A percentile compares a stretch with the other conserved stretches of the same genome.
These are phyloP conservation scores for Semnopithecus entellus DNA, from an alignment of 2,113 vertebrate species.

Conservation along the genomic window DNA sequence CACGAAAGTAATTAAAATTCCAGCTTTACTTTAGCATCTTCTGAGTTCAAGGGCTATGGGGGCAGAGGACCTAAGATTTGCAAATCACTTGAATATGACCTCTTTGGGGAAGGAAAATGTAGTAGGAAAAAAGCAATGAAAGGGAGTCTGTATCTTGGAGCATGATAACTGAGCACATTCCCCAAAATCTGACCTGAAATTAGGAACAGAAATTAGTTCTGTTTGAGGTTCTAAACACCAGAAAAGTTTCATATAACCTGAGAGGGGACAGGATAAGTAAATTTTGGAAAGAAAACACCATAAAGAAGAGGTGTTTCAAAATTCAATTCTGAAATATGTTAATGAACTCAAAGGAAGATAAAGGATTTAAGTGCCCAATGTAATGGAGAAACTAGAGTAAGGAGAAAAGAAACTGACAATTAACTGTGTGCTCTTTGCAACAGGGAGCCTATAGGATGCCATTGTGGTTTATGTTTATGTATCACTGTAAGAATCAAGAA, in stretches of 20 bases:
- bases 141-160: background rate
- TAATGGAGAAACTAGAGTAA: background rate
- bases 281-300: conserved; percentile 8
- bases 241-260: background rate
- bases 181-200: conserved; percentile 17
- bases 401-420: conserved; percentile 26
- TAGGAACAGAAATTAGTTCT: conserved; percentile 14
- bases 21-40: background rate
- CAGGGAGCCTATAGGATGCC: background rate
- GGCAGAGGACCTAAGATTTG: background rate
- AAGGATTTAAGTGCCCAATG: background rate
- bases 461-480: background rate
- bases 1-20: background rate
- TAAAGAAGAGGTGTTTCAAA: conserved; percentile 41
- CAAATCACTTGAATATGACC: conserved; percentile 6
- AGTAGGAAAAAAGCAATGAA: background rate
- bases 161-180: background rate
- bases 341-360: background rate
- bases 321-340: conserved; percentile 19
- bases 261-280: background rate
- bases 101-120: background rate
- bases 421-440: background rate
- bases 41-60: background rate
- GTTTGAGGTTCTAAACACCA: background rate
- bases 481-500: background rate